These are phyloP conservation scores for Okamejei kenojei DNA, from an alignment of 2,797 vertebrate genomes.

Conservation along the genomic window DNA sequence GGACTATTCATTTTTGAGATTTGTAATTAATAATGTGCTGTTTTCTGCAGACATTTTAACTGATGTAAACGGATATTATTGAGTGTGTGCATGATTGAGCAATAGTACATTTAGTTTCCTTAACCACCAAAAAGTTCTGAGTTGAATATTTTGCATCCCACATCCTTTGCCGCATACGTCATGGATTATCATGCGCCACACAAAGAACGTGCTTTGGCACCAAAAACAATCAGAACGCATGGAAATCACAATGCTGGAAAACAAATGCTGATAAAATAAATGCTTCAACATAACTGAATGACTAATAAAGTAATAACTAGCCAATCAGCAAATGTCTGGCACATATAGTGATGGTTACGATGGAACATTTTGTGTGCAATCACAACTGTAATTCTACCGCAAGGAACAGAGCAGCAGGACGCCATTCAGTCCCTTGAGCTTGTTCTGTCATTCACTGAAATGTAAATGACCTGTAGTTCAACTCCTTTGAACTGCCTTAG, in stretches of 20 bases:
- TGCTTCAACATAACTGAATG: not conserved
- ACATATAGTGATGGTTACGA: not conserved
- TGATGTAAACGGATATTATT: not conserved
- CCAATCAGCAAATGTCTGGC: not conserved
- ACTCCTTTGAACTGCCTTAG: not conserved
- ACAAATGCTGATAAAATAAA: not conserved
- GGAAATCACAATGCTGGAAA: not conserved
- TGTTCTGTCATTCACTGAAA: not conserved
- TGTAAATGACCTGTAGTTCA: not conserved
- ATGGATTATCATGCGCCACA: not conserved
- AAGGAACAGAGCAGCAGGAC: not conserved
- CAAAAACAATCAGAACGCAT: not conserved
- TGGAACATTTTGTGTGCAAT: not conserved
- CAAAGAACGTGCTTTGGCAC: not conserved
- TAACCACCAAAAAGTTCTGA: not conserved
- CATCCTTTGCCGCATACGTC: not conserved
- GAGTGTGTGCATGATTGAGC: not conserved
- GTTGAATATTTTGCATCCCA: not conserved
- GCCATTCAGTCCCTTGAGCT: not conserved
- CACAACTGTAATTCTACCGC: not conserved
- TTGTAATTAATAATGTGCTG: not conserved
- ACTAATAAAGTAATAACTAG: not conserved
- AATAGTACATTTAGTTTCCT: not conserved
- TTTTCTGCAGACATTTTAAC: not conserved
- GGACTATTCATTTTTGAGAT: not conserved